A percentile compares a stretch with the other conserved stretches of the same genome.
Conservation (phyloP, 1,140 invertebrate genomes). For the Drosophila guanche region DNA sequence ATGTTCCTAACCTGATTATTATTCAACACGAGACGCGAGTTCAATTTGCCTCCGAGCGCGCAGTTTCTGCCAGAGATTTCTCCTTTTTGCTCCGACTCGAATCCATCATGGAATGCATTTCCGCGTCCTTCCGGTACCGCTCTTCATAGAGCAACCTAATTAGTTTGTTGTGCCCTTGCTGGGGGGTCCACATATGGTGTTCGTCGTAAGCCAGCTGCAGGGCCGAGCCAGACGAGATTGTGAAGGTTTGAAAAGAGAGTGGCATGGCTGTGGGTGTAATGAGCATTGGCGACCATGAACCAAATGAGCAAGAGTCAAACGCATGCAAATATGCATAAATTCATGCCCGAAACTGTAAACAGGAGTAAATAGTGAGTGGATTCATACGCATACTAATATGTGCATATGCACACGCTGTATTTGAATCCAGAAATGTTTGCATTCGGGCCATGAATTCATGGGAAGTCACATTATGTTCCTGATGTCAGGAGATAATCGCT, state of each 20-base stretch:
- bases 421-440: slow-evolving; percentile 11
- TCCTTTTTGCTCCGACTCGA: background rate
- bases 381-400: background rate
- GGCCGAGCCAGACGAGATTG: slow-evolving; percentile 26
- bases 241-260: background rate
- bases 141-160: slow-evolving; percentile 55
- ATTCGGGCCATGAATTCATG: slow-evolving; percentile 2
- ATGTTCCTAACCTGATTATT: slow-evolving; percentile 59
- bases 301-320: slow-evolving; percentile 18
- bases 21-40: slow-evolving; percentile 48
- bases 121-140: slow-evolving; percentile 14
- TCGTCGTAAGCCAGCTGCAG: slow-evolving; percentile 9
- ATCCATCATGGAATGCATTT: slow-evolving; percentile 5
- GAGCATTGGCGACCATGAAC: slow-evolving; percentile 28
- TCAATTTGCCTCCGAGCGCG: slow-evolving; percentile 17
- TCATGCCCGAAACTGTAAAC: slow-evolving; percentile 46
- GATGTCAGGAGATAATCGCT: slow-evolving; percentile 33
- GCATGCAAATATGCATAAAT: slow-evolving; percentile 49
- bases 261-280: slow-evolving; percentile 15
- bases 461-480: background rate
- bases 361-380: slow-evolving; percentile 9
- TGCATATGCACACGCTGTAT: background rate
- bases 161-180: slow-evolving; percentile 53
- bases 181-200: slow-evolving; percentile 1
- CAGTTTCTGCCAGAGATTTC: slow-evolving; percentile 18